Conservation (phyloP, 2,797 vertebrate species). For the Myripristis jacobus region DNA sequence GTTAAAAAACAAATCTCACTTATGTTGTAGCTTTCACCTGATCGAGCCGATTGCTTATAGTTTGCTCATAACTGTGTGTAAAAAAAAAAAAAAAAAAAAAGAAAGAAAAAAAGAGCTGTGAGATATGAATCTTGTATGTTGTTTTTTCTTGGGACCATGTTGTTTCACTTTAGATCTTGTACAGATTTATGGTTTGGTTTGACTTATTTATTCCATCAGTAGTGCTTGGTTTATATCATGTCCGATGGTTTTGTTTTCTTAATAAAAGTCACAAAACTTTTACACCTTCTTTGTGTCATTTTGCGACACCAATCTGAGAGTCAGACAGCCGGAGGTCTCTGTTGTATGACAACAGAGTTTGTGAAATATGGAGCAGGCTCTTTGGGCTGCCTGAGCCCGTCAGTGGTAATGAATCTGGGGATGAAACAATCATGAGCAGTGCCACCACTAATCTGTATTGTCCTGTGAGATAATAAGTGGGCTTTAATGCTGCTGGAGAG, state of each 20-base stretch:
- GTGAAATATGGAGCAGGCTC: constrained; percentile 11
- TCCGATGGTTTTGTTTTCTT: constrained; percentile 97
- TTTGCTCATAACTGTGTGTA: constrained; percentile 80
- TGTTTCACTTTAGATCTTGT: constrained; percentile 87
- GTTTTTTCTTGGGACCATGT: constrained; percentile 78
- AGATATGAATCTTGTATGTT: constrained; percentile 69
- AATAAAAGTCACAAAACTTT: constrained; percentile 86
- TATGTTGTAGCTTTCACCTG: constrained; percentile 78
- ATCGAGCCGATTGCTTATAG: constrained; percentile 77
- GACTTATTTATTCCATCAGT: constrained; percentile 99
- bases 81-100: constrained; percentile 34
- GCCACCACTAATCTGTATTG: neutral
- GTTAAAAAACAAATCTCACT: constrained; percentile 68
- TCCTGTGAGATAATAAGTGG: neutral
- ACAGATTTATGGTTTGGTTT: constrained; percentile 93
- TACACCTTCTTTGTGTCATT: neutral
- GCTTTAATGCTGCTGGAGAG: neutral
- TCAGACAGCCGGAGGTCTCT: no score
- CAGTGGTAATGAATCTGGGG: constrained; percentile 15
- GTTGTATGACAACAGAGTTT: neutral
- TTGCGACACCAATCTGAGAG: no score
- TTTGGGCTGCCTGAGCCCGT: constrained; percentile 14
- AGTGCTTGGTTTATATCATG: constrained; percentile 98
- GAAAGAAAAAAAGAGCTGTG: constrained; percentile 70
- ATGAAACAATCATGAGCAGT: constrained; percentile 17